A percentile compares a stretch with the other conserved stretches of the same genome.
phyloP scores from a whole-genome alignment of 2,113 vertebrate genomes.

The Notiomystis cincta region DNA sequence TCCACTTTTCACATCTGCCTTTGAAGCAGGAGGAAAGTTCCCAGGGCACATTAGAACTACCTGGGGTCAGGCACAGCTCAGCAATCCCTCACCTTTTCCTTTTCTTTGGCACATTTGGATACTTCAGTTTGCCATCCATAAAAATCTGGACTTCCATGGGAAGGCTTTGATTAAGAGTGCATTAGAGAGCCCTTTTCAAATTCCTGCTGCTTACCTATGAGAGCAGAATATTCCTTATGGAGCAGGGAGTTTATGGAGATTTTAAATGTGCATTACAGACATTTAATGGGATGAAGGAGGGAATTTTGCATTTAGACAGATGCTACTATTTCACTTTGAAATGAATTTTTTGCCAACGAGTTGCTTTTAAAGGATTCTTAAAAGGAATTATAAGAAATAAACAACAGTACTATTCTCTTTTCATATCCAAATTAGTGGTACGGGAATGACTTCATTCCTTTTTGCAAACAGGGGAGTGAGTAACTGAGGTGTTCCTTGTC shows the following conservation, averaged over 20 bases:
- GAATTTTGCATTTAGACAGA: constrained; percentile 34
- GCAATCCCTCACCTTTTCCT: too few species aligned
- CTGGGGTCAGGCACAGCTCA: neutral
- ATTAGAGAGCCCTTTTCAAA: neutral
- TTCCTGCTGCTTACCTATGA: neutral
- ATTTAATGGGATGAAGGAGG: neutral
- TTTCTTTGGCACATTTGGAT: neutral
- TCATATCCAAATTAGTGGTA: neutral
- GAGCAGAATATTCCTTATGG: neutral
- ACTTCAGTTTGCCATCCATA: neutral
- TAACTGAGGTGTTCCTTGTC: neutral
- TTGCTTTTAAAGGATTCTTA: neutral
- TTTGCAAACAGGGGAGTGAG: neutral
- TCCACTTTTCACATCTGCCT: neutral
- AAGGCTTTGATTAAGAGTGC: neutral
- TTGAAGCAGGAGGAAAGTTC: neutral
- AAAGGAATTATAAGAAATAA: neutral
- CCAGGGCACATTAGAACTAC: neutral
- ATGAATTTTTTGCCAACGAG: neutral
- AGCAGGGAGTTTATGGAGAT: neutral
- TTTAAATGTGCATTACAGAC: neutral
- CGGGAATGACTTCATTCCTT: neutral
- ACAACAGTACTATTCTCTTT: neutral
- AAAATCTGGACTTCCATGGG: neutral
- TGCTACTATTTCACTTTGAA: neutral